Evolutionary conservation across 2,888 invertebrate genomes (phyloP).

Genomic region (Seira ritae): DNA sequence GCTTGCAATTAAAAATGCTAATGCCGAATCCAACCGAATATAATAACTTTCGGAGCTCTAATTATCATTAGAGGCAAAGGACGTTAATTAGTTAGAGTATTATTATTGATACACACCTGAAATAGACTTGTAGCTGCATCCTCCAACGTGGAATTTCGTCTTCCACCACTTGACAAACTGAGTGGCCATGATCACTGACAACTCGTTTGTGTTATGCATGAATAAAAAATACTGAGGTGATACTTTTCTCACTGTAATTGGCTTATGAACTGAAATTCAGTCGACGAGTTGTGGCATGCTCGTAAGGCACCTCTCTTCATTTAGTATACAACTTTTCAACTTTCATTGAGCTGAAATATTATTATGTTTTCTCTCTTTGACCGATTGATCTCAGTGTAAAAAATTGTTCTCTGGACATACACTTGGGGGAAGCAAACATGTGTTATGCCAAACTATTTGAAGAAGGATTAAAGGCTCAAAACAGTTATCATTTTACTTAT

Average conservation of each 20-base stretch:
- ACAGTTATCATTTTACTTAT: constrained; percentile 34
- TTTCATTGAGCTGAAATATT: neutral
- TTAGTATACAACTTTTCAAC: neutral
- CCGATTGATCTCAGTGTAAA: constrained; percentile 43
- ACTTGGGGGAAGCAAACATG: constrained; percentile 27
- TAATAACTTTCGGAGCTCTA: neutral
- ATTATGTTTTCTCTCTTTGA: constrained; percentile 21
- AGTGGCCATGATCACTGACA: constrained; percentile 70
- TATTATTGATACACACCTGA: constrained; percentile 65
- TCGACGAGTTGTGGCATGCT: too few relatives aligned
- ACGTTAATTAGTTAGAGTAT: neutral
- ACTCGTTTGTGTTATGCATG: constrained; percentile 59
- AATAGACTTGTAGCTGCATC: constrained; percentile 73
- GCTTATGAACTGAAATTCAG: too few relatives aligned
- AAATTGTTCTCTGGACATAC: neutral
- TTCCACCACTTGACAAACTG: constrained; percentile 74
- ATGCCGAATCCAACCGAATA: neutral
- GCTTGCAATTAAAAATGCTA: constrained; percentile 25
- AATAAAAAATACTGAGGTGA: constrained; percentile 31
- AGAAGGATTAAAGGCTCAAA: constrained; percentile 52
- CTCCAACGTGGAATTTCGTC: constrained; percentile 70
- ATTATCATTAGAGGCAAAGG: neutral
- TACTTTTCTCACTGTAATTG: too few relatives aligned
- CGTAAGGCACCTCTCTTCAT: neutral
- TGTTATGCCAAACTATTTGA: constrained; percentile 49